Base-by-base conservation (phyloP, 92 coral and sea anemone species). In the Palythoa caribaeorum region DNA sequence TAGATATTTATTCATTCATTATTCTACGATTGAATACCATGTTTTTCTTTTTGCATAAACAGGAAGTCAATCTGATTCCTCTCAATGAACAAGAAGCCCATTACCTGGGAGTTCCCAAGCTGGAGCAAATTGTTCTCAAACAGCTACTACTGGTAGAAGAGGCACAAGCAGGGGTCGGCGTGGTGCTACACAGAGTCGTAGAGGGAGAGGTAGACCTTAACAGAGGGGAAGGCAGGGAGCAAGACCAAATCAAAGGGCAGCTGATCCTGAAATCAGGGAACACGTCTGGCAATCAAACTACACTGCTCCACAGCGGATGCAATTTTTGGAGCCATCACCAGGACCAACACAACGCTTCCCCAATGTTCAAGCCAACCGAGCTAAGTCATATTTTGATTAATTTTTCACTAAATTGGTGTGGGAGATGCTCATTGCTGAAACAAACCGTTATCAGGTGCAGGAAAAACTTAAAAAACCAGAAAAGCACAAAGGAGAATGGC, bases 341-440 rank as follows among this genome's bases (percentile, higher is more conserved):
- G 94, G 91, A 70, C 94, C 91, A 19, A 78, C 91, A 48, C 84
- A 79, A 28, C 79, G 91, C 59, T 88, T 83, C 65, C 88, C 87
- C 38, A 51, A 44, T 38, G 80, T 21, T 9, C 68, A 79, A 38
- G 68, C 77, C 12, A 44, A 28, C 47, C 35, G 21, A 19, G 89
- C 78, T 1, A 76, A 77, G 55, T 21, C 83, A 16, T 80, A 84
- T 44, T 92, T 89, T 75, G 80, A 92, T 50, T 10, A 20, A 3
- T 57, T 85, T 73, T 92, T 89, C 28, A 88, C 87, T 36, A 86
- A 89, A 15, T 55, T 76, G 9, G 28, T 91, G 36, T 89, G 90
- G 90, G 85, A 85, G 2, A 47, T 92, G 57, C 21, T 89, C 2
- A 83, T 92, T 55, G 48, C 62, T 11, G 92, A 92, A 73, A 92